Base-by-base conservation (phyloP, 1,140 invertebrate genomes). In the Scaptodrosophila lebanonensis region DNA sequence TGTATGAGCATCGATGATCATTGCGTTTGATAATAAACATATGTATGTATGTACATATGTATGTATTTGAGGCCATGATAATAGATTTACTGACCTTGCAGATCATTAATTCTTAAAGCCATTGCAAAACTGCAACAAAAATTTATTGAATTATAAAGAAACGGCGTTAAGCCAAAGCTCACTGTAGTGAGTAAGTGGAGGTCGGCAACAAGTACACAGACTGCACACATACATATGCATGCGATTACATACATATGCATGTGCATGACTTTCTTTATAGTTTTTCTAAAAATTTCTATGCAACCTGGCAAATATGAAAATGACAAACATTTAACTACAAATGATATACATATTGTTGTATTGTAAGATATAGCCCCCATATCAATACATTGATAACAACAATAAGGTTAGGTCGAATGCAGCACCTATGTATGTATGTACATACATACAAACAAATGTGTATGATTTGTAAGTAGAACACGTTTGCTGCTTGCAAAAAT, bases 381-480 rank as follows among this genome's bases (percentile, higher is more conserved):
- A n/a, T n/a, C n/a, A n/a, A n/a, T n/a, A n/a, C n/a, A n/a, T n/a
- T n/a, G n/a, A 25, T 25, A 25, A 4, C 3, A 3, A 25, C 3
- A 25, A 25, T 25, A 43, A 77, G 71, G 72, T 77, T 77, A 76
- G 16, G 58, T 54, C 27, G 29, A 59, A 51, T 52, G 42, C 54
- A 59, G 38, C 53, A 15, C 3, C 11, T 15, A 20, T 6, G 1
- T 17, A 47, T 12, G 7, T 25, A 13, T 20, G 13, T 3, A 1
- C 9, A 50, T 47, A 20, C 33, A 22, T 40, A 25, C 47, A 27
- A 51, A 62, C 66, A 56, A 58, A 50, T 56, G 68, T 57, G 73
- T 73, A 68, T 68, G 72, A 75, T 77, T 75, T 79, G 79, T 73
- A 73, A 68, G 22, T 25, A 25, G 22, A 8, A 25, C 22, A 25